Percentiles rank a stretch among this genome's conserved stretches.
Evolutionary conservation across 2,888 invertebrate species (phyloP).

Genomic region (Spodoptera picta): DNA sequence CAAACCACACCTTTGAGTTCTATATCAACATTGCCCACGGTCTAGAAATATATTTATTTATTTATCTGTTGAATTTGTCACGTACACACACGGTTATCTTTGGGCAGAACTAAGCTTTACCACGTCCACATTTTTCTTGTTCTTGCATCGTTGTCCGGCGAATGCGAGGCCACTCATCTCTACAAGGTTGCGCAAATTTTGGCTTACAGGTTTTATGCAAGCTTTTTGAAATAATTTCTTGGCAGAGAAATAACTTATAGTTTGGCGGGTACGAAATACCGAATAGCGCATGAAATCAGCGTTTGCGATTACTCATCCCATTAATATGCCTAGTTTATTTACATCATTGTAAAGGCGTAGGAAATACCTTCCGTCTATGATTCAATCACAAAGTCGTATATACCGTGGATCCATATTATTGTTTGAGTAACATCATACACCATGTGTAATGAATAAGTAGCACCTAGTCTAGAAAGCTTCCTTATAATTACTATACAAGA

Average conservation of each 20-base stretch:
- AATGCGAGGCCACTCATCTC: conserved; percentile 69
- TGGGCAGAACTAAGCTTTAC: conserved; percentile 15
- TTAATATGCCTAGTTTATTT: no score
- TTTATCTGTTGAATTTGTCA: conserved; percentile 34
- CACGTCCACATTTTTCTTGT: conserved; percentile 16
- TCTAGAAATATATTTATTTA: conserved; percentile 29
- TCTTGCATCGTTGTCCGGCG: conserved; percentile 40
- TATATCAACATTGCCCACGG: conserved; percentile 43
- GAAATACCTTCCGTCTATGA: no score
- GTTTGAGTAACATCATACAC: no score
- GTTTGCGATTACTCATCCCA: no score
- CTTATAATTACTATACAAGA: no score
- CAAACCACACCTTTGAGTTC: conserved; percentile 59
- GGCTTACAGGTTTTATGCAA: conserved; percentile 13
- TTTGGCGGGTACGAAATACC: conserved; percentile 1
- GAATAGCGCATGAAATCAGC: neutral
- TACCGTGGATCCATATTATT: no score
- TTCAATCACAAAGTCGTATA: no score
- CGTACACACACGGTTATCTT: conserved; percentile 39
- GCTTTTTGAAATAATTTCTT: conserved; percentile 11
- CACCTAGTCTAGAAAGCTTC: no score
- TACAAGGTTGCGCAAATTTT: conserved; percentile 63
- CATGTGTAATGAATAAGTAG: no score
- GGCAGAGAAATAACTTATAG: conserved; percentile 13
- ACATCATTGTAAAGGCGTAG: no score